Base-by-base conservation (phyloP, 2,888 invertebrate genomes). In the Limnephilus lunatus region DNA sequence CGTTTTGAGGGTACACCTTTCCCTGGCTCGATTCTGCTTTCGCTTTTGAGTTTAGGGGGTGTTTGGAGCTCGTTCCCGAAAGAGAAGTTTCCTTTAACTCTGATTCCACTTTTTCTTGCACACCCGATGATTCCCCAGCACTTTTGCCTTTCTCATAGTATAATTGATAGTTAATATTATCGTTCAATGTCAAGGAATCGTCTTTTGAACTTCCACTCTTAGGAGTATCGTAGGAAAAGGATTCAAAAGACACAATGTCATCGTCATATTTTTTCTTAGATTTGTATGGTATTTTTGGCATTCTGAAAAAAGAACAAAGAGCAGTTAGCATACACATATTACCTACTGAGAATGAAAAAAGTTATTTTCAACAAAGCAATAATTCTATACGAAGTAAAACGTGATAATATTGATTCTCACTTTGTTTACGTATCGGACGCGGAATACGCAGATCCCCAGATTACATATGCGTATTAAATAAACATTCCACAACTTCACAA, bases 181-280 rank as follows among this genome's bases (percentile, higher is more conserved):
- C 96, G 93, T 96, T 96, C 92, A 97, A 94, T 11, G 97, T 95
- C 93, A 96, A 95, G 92, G 97, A 95, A 95, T 97, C 97, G 96
- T 96, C 94, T 96, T 96, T 31, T 95, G 93, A 32, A 94, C 94
- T 92, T 93, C 94, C 95, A 39, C 94, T 94, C 85, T 95, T 95
- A 0, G 96, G 95, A 32, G 94, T 96, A 94, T 97, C 97, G 94
- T 97, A 96, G 94, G 96, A 96, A 94, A 97, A 97, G 91, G 97
- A 96, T 94, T 97, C 97, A 94, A 97, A 97, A 1, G 97, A 96
- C 44, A 97, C 96, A 92, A 96, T 96, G 94, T 96, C 96, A 92
- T 96, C 96, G 93, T 96, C 96, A 86, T 96, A 95, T 30, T 96
- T 94, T 94, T 95, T 95, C 93, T 96, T 96, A 5, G 95, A 94